Evolutionary conservation across 2,797 vertebrate species (phyloP), one percentile per base, ranked within the genome.

Genomic region (Knipowitschia caucasica): DNA sequence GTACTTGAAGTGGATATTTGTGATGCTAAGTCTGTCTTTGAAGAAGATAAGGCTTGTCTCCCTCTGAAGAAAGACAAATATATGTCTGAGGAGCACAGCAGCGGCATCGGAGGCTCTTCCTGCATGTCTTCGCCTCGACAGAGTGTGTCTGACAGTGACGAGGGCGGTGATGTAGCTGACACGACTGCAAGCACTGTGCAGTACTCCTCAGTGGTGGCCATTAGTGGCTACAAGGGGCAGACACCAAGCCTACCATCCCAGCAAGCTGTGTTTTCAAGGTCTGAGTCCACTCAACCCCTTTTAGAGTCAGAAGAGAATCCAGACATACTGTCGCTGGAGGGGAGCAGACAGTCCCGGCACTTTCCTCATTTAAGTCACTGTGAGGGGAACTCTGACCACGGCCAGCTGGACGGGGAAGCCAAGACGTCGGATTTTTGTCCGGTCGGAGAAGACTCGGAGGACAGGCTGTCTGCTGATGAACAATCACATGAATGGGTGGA

Each of bases 91-190:
- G 95, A 97, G 53, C 93, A 97, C 86, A 99, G 95, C 87, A 98
- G 95, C 42, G 95, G 96, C 29, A 98, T 99, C n/a, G 95, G 96
- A 1, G 95, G 95, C 50, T 99, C 96, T 1, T 99, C 95, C 0
- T 96, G 95, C 77, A 93, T 98, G 94, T 98, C 96, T 0, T 96
- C 96, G 0, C 96, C 94, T 7, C 91, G 93, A 23, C 94, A 95
- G 73, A 99, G 96, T 4, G 92, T 97, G 50, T 96, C 94, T 0
- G 94, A 95, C 81, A 93, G 89, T 0, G 95, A 98, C 0, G 94
- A 95, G 61, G 91, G 90, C 0, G 92, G 79, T 0, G 86, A 96
- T 78, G 88, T 91, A 0, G 83, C 88, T 0, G 95, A 96, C 71
- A 96, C 92, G 62, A 94, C 93, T 0, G 92, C 93, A 1, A 93